Evolutionary conservation across 2,888 invertebrate genomes (phyloP).

Genomic region (Esperia sulphurella): DNA sequence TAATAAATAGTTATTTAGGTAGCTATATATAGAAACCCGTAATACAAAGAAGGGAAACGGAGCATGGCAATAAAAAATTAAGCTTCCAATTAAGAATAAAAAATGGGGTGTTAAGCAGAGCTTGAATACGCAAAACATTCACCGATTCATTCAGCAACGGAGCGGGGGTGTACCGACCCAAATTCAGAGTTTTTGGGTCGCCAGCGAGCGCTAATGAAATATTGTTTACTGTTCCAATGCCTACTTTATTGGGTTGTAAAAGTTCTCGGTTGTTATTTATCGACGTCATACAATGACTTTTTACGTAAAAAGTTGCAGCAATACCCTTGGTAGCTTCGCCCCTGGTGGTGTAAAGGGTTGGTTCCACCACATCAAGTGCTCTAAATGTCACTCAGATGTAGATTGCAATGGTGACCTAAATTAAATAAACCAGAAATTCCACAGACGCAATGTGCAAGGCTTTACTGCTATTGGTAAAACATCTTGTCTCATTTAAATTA

Average conservation of each 20-base stretch:
- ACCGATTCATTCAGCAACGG: slow-evolving; percentile 30
- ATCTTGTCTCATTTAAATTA: too few species aligned
- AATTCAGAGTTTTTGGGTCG: slow-evolving; percentile 54
- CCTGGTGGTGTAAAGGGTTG: too few species aligned
- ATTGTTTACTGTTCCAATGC: slow-evolving; percentile 57
- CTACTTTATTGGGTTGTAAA: slow-evolving; percentile 48
- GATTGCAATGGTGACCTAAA: too few species aligned
- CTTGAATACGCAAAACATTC: slow-evolving; percentile 45
- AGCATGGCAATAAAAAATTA: slow-evolving; percentile 28
- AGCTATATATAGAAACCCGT: not conserved
- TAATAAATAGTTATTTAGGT: too few species aligned
- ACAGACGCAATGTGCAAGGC: too few species aligned
- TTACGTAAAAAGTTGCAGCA: too few species aligned
- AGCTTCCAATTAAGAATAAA: slow-evolving; percentile 42
- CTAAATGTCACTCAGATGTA: too few species aligned
- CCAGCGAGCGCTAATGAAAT: slow-evolving; percentile 55
- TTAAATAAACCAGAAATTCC: too few species aligned
- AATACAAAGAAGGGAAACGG: slow-evolving; percentile 28
- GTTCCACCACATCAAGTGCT: too few species aligned
- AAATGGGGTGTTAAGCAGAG: slow-evolving; percentile 51
- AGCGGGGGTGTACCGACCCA: slow-evolving; percentile 35
- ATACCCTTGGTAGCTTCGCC: too few species aligned
- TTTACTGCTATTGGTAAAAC: too few species aligned
- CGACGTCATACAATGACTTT: slow-evolving; percentile 19
- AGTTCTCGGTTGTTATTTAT: slow-evolving; percentile 16